Conservation (phyloP, 2,888 invertebrate genomes). For the Trachelus troglodyta region DNA sequence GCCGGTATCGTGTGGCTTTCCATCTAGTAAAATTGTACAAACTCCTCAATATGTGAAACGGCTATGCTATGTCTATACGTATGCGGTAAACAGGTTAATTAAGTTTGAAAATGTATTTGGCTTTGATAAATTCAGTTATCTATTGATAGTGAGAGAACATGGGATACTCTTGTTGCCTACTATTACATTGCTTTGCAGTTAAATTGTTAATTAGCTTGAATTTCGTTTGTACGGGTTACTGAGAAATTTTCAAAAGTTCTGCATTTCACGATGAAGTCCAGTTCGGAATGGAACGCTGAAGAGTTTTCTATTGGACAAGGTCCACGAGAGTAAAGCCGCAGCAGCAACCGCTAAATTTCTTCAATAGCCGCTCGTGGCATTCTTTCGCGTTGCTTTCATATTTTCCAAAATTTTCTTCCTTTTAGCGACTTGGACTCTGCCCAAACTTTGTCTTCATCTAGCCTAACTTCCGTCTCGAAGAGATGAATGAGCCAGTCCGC, state of each 20-base stretch:
- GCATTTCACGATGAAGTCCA: neutral
- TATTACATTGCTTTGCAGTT: neutral
- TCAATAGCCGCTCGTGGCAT: conserved; percentile 29
- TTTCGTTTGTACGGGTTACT: neutral
- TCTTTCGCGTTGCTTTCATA: conserved; percentile 31
- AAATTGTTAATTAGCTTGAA: neutral
- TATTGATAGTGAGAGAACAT: neutral
- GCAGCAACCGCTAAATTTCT: conserved; percentile 43
- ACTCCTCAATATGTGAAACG: neutral
- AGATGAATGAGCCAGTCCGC: conserved; percentile 49
- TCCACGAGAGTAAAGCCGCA: conserved; percentile 28
- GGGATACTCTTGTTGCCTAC: neutral
- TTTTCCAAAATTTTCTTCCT: conserved; percentile 58
- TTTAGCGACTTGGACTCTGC: conserved; percentile 58
- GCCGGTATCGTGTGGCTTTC: neutral
- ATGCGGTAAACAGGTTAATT: neutral
- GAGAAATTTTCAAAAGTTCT: neutral
- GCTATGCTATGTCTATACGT: neutral
- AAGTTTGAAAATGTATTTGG: neutral
- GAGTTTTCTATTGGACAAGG: conserved; percentile 27
- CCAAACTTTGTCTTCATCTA: conserved; percentile 54
- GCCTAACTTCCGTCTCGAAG: conserved; percentile 59
- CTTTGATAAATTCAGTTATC: neutral
- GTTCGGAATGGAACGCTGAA: neutral
- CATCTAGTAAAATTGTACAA: neutral